Evolutionary conservation across 53 echinoderm and acorn worm genomes (phyloP).

Genomic region (Temnopleurus reevesii): DNA sequence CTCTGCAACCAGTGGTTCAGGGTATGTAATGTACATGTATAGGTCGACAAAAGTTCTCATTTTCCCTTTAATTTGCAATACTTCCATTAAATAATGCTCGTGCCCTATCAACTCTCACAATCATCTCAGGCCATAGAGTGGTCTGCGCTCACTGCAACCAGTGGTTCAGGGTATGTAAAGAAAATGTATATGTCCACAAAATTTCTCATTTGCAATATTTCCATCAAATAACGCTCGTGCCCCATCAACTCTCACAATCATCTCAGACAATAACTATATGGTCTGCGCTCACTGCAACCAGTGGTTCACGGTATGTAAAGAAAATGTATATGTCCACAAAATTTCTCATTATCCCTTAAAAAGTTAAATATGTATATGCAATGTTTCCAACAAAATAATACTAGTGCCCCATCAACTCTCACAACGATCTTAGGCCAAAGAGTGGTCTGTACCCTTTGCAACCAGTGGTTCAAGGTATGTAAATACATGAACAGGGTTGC

Average conservation of each 20-base stretch:
- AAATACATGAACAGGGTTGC: too few species aligned
- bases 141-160: slow-evolving; percentile 98
- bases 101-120: slow-evolving; percentile 56
- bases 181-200: too few species aligned
- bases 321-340: too few species aligned
- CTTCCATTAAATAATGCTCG: background rate
- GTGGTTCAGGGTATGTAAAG: slow-evolving; percentile 83
- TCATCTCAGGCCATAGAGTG: slow-evolving; percentile 80
- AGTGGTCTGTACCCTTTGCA: slow-evolving; percentile 94
- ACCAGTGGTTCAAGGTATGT: slow-evolving; percentile 94
- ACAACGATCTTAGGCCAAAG: slow-evolving; percentile 80
- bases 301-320: slow-evolving; percentile 83
- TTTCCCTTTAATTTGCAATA: background rate
- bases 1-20: slow-evolving; percentile 98
- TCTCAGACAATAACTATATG: slow-evolving; percentile 83
- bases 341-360: too few species aligned
- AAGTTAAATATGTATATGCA: too few species aligned
- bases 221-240: background rate
- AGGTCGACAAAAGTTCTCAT: too few species aligned
- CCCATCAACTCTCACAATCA: slow-evolving; percentile 57
- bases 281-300: slow-evolving; percentile 98
- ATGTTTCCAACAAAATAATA: background rate
- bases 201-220: background rate
- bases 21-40: slow-evolving; percentile 70
- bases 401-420: slow-evolving; percentile 41